phyloP scores from a whole-genome alignment of 2,113 vertebrate genomes.

The Pogonocichla stellata region DNA sequence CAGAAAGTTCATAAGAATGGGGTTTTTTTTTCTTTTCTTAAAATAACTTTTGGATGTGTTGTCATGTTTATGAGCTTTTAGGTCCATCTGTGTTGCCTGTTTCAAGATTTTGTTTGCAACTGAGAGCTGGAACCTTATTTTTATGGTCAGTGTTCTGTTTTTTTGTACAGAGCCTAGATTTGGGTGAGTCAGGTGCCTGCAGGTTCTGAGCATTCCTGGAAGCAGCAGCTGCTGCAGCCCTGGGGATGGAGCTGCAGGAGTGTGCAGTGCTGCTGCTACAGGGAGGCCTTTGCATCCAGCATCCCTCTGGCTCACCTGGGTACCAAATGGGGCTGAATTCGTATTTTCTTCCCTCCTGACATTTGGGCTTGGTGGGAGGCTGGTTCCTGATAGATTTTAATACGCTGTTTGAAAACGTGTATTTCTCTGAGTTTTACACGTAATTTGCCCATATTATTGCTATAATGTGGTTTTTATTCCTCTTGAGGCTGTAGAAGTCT shows the following conservation, averaged over 20 bases:
- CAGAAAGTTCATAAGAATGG: neutral
- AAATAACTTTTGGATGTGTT: neutral
- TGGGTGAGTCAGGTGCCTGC: neutral
- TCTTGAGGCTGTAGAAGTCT: neutral
- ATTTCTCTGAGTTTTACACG: neutral
- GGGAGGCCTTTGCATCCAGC: neutral
- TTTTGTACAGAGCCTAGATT: neutral
- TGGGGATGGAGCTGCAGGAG: neutral
- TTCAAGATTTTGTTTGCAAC: neutral
- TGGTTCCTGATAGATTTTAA: neutral
- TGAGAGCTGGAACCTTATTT: neutral
- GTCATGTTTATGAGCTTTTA: neutral
- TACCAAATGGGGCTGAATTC: neutral
- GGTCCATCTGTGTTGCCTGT: neutral
- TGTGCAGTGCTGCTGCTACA: neutral
- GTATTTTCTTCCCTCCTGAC: neutral
- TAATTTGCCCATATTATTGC: neutral
- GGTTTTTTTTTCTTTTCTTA: neutral
- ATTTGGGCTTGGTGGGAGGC: neutral
- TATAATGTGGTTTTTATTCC: neutral
- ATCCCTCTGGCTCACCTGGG: neutral
- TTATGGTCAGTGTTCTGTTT: neutral
- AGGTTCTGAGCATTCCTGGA: neutral
- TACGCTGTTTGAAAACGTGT: neutral
- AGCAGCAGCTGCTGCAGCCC: neutral